These are phyloP conservation scores for Heteronetta atricapilla DNA, from an alignment of 2,113 vertebrate genomes.

Conservation along the genomic window DNA sequence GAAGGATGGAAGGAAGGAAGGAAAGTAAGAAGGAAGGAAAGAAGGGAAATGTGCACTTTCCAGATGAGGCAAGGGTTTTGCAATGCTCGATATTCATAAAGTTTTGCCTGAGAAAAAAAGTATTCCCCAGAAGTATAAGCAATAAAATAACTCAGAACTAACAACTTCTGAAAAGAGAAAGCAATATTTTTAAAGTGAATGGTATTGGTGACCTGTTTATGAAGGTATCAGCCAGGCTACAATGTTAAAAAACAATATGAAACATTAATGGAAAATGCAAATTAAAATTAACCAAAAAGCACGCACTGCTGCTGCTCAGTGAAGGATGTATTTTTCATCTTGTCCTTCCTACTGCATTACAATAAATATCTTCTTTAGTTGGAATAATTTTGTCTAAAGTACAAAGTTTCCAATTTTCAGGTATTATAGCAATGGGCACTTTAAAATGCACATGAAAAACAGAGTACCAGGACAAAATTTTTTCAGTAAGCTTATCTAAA, in stretches of 20 bases:
- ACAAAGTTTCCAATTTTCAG: not conserved
- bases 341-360: not conserved
- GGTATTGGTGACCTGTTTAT: not conserved
- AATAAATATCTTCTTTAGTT: not conserved
- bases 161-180: not conserved
- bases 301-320: not conserved
- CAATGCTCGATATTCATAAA: not conserved
- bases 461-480: not conserved
- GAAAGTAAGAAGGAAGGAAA: no score
- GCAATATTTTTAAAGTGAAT: not conserved
- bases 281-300: not conserved
- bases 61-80: not conserved
- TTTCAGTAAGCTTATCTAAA: not conserved
- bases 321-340: not conserved
- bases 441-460: not conserved
- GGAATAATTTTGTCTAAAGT: not conserved
- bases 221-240: not conserved
- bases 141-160: not conserved
- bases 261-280: not conserved
- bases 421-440: not conserved
- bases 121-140: fast-evolving
- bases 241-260: not conserved
- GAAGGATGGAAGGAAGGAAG: no score
- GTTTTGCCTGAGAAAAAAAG: not conserved
- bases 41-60: not conserved